Base-by-base conservation (phyloP, 2,888 invertebrate genomes). In the Tenthredo amoena region DNA sequence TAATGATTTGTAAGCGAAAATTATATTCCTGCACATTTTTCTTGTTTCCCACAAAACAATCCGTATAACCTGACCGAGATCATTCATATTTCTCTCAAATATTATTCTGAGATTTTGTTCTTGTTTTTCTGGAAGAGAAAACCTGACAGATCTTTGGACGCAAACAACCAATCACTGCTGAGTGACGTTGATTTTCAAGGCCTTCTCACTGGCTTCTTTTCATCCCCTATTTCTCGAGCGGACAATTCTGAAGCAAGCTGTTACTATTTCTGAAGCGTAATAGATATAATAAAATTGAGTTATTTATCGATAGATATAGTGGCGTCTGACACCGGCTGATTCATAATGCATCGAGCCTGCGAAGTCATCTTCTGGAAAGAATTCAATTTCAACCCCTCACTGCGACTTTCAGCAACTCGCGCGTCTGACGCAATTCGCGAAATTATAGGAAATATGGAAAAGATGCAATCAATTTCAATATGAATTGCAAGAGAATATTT, bases 211-310 rank as follows among this genome's bases (percentile, higher is more conserved):
- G 62, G 40, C 15, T 81, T 62, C n/a, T 62, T 62, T 62, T 26
- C 62, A 31, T 68, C 81, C 50, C 31, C 62, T 81, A 15, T 81
- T 40, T 40, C 40, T 62, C 31, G 81, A 77, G 34, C n/a, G 34
- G 9, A 81, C 40, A 34, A 81, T 62, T 62, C 62, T 62, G 34
- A 37, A 40, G 6, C 62, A 40, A 40, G 34, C 26, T 40, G 37
- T 62, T 62, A 34, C 34, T 62, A 77, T 77, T 77, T 26, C 77
- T 50, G 77, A n/a, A 55, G 26, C 77, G 55, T 77, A 77, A 77
- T 77, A 55, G 50, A 55, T 50, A 55, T 47, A 55, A n/a, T 77
- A 5, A 58, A 77, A 84, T 77, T 26, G 31, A 77, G 40, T 76
- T 76, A 84, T 77, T 62, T 74, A 40, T 76, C 5, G 40, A 34